phyloP scores from a whole-genome alignment of 2,888 invertebrate genomes.

The Lottia gigantea region DNA sequence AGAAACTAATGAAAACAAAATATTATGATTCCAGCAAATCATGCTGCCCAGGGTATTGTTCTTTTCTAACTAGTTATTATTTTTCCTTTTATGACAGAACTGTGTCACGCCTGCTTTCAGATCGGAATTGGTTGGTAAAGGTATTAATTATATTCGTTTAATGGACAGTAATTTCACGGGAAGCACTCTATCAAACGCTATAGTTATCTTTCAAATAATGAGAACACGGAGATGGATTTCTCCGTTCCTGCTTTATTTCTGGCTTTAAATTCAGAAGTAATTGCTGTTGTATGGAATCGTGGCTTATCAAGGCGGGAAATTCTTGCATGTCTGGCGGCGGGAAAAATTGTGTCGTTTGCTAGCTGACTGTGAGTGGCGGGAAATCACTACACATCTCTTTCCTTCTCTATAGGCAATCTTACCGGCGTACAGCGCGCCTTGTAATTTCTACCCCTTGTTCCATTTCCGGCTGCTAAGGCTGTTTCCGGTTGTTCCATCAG shows the following conservation, averaged over 20 bases:
- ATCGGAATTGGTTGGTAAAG: constrained; percentile 8
- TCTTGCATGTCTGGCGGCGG: constrained; percentile 1
- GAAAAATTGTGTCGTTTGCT: constrained; percentile 4
- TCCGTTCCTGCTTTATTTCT: constrained; percentile 11
- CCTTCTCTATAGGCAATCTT: constrained; percentile 8
- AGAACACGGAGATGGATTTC: constrained; percentile 18
- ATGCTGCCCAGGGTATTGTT: constrained; percentile 2
- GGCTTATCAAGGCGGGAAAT: constrained; percentile 8
- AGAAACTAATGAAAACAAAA: no score
- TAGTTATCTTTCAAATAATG: constrained; percentile 24
- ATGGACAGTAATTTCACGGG: constrained; percentile 21
- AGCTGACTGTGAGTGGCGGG: constrained; percentile 8
- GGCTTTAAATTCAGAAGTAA: constrained; percentile 21
- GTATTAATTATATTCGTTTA: constrained; percentile 18
- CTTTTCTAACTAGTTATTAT: constrained; percentile 9
- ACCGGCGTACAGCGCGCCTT: constrained; percentile 6
- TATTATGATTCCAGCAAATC: background rate
- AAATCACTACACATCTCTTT: constrained; percentile 10
- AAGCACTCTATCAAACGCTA: constrained; percentile 23
- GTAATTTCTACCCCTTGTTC: constrained; percentile 11
- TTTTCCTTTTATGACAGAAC: constrained; percentile 4
- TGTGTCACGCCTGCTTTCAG: constrained; percentile 7
- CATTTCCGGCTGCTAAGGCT: constrained; percentile 11
- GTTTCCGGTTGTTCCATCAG: constrained; percentile 11
- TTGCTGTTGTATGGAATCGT: constrained; percentile 17